Evolutionary conservation across 2,797 vertebrate genomes (phyloP).

Genomic region (Gambelia wislizenii): DNA sequence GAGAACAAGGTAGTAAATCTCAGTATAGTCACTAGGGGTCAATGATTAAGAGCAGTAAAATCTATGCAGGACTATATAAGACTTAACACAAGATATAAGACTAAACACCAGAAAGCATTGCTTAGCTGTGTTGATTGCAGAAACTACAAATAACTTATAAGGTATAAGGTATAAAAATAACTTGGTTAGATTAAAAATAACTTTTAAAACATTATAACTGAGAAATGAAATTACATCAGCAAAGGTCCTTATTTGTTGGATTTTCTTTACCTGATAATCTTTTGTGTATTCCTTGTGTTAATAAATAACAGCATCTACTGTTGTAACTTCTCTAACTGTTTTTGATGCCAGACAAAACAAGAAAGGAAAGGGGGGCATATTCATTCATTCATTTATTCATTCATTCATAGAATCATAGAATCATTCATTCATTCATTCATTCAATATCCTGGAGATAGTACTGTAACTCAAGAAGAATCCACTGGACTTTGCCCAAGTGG

Average conservation of each 20-base stretch:
- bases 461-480: not conserved
- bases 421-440: too few species aligned
- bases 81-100: not conserved
- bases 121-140: too few species aligned
- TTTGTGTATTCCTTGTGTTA: not conserved
- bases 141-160: not conserved
- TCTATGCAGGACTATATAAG: not conserved
- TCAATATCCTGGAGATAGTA: not conserved
- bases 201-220: not conserved
- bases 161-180: not conserved
- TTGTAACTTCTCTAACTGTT: not conserved
- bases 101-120: not conserved
- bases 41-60: conserved; percentile 22
- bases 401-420: too few species aligned
- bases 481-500: not conserved
- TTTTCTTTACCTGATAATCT: not conserved
- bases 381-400: too few species aligned
- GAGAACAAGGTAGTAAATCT: conserved; percentile 11
- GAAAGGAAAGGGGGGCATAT: not conserved
- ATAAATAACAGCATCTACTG: too few species aligned
- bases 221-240: not conserved
- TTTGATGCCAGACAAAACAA: not conserved
- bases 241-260: not conserved
- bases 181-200: not conserved
- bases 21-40: not conserved